Conservation (phyloP, 2,113 vertebrate species). For the Nyctereutes procyonoides region DNA sequence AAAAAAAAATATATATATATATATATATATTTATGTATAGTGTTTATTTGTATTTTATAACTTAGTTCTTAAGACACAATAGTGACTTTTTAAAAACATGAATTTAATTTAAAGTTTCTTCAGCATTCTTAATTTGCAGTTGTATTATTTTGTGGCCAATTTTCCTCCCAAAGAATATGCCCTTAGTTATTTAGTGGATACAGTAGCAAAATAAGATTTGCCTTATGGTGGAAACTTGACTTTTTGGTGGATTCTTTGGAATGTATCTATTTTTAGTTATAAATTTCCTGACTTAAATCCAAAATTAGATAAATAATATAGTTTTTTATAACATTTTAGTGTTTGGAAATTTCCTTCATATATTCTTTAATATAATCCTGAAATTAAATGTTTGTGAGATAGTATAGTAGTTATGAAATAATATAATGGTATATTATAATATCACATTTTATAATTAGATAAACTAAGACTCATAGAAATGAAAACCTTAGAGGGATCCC, state of each 20-base stretch:
- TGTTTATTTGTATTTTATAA: conserved; percentile 7
- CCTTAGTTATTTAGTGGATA: conserved; percentile 6
- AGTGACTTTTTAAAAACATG: background rate
- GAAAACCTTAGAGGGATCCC: background rate
- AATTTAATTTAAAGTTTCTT: conserved; percentile 11
- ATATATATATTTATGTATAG: no score
- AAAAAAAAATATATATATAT: background rate
- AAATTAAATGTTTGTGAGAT: conserved; percentile 1
- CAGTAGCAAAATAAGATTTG: background rate
- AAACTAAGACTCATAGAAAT: background rate
- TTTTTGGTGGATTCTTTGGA: background rate
- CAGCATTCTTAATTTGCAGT: background rate
- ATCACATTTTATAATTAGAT: background rate
- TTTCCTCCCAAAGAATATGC: background rate
- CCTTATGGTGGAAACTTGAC: background rate
- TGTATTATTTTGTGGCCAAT: background rate
- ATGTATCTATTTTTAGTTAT: background rate
- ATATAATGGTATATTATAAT: background rate
- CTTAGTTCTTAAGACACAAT: background rate
- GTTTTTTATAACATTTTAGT: background rate
- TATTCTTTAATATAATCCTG: background rate
- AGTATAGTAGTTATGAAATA: background rate
- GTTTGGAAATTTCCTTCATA: background rate
- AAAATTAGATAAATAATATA: background rate
- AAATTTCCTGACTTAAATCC: background rate